These are phyloP conservation scores for Rhynchophorus ferrugineus DNA, from an alignment of 1,140 invertebrate genomes.

Conservation along the genomic window DNA sequence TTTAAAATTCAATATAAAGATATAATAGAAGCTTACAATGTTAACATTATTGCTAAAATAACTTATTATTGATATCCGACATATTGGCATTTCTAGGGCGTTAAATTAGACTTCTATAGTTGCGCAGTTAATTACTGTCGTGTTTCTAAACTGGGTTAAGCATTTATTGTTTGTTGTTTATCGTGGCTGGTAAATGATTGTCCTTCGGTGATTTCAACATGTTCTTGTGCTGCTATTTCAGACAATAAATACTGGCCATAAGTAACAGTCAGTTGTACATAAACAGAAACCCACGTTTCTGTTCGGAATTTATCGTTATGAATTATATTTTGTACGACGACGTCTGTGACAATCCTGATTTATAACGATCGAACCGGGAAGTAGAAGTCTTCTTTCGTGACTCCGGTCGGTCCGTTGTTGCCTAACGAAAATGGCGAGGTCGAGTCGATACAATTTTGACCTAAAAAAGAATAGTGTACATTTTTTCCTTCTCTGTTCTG, in stretches of 20 bases:
- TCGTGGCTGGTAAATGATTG: background rate
- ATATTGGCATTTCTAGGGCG: too few relatives aligned
- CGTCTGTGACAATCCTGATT: background rate
- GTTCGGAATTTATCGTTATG: background rate
- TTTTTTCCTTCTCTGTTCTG: too few relatives aligned
- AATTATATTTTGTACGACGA: background rate
- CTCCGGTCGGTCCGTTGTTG: too few relatives aligned
- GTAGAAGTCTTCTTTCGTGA: background rate
- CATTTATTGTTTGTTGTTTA: background rate
- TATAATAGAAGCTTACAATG: too few relatives aligned
- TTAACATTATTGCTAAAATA: too few relatives aligned
- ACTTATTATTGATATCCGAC: too few relatives aligned
- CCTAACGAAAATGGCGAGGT: too few relatives aligned
- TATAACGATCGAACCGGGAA: background rate
- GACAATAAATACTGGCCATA: background rate
- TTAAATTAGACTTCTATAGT: background rate
- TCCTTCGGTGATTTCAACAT: background rate
- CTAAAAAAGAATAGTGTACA: too few relatives aligned
- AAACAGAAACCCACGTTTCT: background rate
- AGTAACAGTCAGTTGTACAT: background rate
- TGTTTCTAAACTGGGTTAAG: background rate
- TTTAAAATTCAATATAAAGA: too few relatives aligned
- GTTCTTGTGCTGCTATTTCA: background rate
- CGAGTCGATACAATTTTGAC: too few relatives aligned
- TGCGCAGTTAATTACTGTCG: background rate